A percentile compares a stretch with the other conserved stretches of the same genome.
Evolutionary conservation across 2,888 invertebrate species (phyloP).

Genomic region (Drosophila anomelani): DNA sequence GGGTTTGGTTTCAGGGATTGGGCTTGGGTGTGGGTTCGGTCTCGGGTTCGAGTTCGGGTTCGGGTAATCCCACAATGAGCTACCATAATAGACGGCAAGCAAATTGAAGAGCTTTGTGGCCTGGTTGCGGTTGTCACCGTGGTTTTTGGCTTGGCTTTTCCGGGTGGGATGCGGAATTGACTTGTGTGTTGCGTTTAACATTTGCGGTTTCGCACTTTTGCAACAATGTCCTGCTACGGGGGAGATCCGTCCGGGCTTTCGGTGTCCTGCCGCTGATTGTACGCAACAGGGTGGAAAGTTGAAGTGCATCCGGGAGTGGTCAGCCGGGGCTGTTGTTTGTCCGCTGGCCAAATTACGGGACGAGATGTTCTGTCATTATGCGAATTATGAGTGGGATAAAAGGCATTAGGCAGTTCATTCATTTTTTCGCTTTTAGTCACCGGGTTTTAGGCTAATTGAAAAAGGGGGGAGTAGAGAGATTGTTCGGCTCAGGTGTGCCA

Average conservation of each 20-base stretch:
- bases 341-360: conserved; percentile 68
- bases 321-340: conserved; percentile 64
- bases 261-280: conserved; percentile 58
- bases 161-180: conserved; percentile 70
- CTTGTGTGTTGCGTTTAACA: conserved; percentile 83
- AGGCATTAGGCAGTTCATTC: conserved; percentile 78
- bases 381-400: conserved; percentile 82
- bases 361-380: conserved; percentile 76
- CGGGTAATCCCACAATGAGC: conserved; percentile 82
- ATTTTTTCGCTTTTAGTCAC: conserved; percentile 43
- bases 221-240: conserved; percentile 70
- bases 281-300: conserved; percentile 84
- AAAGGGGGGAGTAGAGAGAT: conserved; percentile 32
- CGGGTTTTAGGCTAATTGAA: conserved; percentile 81
- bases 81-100: conserved; percentile 82
- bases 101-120: conserved; percentile 81
- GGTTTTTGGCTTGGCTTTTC: conserved; percentile 29
- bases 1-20: conserved; percentile 21
- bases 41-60: conserved; percentile 23
- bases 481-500: conserved; percentile 43
- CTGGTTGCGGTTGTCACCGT: conserved; percentile 65
- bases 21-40: conserved; percentile 19
- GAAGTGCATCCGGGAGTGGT: conserved; percentile 80
- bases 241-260: conserved; percentile 25
- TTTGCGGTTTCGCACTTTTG: conserved; percentile 84